Evolutionary conservation across 2,888 invertebrate species (phyloP), one percentile per base, ranked within the genome.

Genomic region (Frankliniella fusca): DNA sequence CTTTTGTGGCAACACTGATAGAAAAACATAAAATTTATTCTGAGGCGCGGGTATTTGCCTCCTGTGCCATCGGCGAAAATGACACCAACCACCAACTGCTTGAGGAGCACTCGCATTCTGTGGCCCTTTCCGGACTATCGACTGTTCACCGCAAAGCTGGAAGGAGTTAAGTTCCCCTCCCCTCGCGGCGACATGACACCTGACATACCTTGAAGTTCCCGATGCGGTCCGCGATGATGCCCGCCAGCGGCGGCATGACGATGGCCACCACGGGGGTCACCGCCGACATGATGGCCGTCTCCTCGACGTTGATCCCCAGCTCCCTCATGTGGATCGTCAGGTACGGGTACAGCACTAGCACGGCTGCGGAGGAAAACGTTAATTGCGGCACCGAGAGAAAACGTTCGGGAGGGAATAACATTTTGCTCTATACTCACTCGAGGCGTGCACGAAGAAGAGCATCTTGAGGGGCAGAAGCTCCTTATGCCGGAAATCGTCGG

Each of bases 301-400:
- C 94, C 88, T 93, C 93, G 82, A 94, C 93, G 86, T 92, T 93
- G 87, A 94, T 93, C 81, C 94, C 94, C 85, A 94, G 88, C 87
- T 94, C 93, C 83, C 94, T 90, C 93, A 94, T 94, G 87, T 94
- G 94, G 85, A 94, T 93, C 81, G 94, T 94, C 87, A 94, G 88
- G 89, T 94, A 94, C 9, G 94, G 94, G 87, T 94, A 94, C 84
- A 94, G 88, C 81, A 94, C 94, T 86, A 92, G 92, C 82, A 94
- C 88, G 38, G 94, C 94, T 94, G 87, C 70, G 82, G 85, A 23
- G 80, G 38, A n/a, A 12, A 38, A n/a, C n/a, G n/a, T n/a, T n/a
- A n/a, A n/a, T n/a, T n/a, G n/a, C n/a, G n/a, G n/a, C n/a, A n/a
- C n/a, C 38, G 38, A 38, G 38, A 38, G 38, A 38, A 5, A n/a